phyloP scores from a whole-genome alignment of 2,888 invertebrate species.

The Muschampia staudingeri region DNA sequence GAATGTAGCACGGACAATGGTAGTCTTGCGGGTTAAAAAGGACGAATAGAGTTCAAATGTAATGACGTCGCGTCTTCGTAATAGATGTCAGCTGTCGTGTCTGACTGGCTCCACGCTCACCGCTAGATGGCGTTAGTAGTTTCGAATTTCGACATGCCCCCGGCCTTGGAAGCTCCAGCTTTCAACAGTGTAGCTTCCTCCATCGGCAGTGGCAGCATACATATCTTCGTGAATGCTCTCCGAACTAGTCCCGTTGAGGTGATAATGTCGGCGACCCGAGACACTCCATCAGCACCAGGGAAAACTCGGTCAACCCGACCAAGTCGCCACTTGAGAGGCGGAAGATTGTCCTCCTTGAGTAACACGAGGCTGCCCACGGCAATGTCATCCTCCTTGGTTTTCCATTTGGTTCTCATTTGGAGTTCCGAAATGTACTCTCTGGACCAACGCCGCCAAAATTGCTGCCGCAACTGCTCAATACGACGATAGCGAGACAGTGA shows the following conservation, averaged over 20 bases:
- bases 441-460: slow-evolving; percentile 3
- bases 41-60: too few species aligned
- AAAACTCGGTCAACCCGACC: neutral
- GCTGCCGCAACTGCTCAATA: neutral
- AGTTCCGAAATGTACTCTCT: slow-evolving; percentile 6
- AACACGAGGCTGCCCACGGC: neutral
- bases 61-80: too few species aligned
- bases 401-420: slow-evolving; percentile 6
- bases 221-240: neutral
- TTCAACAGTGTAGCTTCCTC: neutral
- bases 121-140: neutral
- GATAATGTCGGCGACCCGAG: neutral
- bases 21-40: too few species aligned
- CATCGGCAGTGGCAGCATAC: neutral
- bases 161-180: neutral
- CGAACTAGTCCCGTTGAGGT: neutral
- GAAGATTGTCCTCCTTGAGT: neutral
- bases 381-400: neutral
- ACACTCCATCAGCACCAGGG: neutral
- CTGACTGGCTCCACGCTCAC: too few species aligned
- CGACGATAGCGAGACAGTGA: neutral
- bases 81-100: too few species aligned
- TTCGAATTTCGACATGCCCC: neutral
- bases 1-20: too few species aligned
- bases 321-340: slow-evolving; percentile 1